Conservation (phyloP, 2,888 invertebrate species). For the Megastigmus dorsalis region DNA sequence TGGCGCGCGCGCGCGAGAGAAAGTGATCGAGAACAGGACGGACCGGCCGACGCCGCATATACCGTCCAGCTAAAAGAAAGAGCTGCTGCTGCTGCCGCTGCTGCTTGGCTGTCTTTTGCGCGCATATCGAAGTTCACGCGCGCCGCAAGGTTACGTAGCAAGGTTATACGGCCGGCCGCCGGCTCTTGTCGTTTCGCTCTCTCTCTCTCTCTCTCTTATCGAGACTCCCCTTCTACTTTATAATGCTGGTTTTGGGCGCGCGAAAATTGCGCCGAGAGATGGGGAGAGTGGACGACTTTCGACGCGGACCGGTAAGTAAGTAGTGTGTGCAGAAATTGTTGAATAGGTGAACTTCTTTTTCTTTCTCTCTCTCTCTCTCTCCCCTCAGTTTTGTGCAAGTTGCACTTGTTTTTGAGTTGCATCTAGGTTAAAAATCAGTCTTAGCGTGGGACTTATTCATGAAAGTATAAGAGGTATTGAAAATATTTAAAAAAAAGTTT, state of each 20-base stretch:
- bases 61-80: conserved; percentile 3
- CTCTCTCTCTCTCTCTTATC: background rate
- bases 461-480: no score
- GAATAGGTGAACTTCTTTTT: conserved; percentile 5
- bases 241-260: no score
- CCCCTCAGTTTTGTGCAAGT: no score
- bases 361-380: background rate
- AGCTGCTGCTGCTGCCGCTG: conserved; percentile 25
- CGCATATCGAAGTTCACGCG: conserved; percentile 66
- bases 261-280: background rate
- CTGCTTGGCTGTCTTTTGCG: conserved; percentile 29
- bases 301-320: background rate
- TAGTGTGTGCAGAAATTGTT: no score
- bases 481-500: no score
- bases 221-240: no score
- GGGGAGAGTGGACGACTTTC: background rate
- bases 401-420: no score
- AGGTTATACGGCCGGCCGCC: conserved; percentile 65
- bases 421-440: no score
- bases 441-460: no score
- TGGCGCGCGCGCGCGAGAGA: conserved; percentile 61
- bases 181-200: background rate
- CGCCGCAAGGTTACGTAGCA: conserved; percentile 72
- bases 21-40: conserved; percentile 68
- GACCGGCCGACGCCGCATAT: conserved; percentile 37